Evolutionary conservation across 2,797 vertebrate genomes (phyloP), one percentile per base, ranked within the genome.

Genomic region (Phaenicophaeus curvirostris): DNA sequence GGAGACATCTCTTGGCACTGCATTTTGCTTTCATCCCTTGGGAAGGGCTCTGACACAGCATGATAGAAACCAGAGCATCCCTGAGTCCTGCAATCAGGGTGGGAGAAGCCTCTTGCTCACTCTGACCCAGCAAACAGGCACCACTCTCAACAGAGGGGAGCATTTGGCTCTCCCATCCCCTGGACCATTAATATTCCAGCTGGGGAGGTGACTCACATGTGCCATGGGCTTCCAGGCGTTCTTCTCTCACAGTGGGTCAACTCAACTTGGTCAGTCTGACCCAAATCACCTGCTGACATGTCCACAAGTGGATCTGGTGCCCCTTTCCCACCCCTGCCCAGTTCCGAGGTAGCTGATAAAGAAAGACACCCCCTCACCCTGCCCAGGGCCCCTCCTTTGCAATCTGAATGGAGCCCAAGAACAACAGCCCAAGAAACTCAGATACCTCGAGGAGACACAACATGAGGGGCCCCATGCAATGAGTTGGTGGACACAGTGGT

Each of bases 241-340:
- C 79, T 69, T 30, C 46, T 90, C 48, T 68, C 4, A 2, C 59
- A 39, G 37, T 18, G 21, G 12, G n/a, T 55, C 66, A 58, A 1
- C 31, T 74, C 54, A 75, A 4, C 39, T 39, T 13, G 10, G n/a
- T 16, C 54, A 54, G 20, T 9, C 51, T 61, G 74, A 68, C 30
- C 23, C 35, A 17, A 17, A 13, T 17, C 46, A n/a, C 15, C 48
- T 16, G 6, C 1, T 35, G 41, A 31, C 1, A 0, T 37, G 28
- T 46, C 53, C 42, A 9, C 16, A 48, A 57, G 53, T 19, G 33
- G 11, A 17, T 28, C 39, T 28, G 8, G 51, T 27, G 11, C 5
- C 24, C 16, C 4, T 16, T 39, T 54, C 33, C 25, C 58, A 41
- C n/a, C 27, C 31, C 33, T 46, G 51, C 50, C 44, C 39, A 13